Base-by-base conservation (phyloP, 1,140 invertebrate species). In the Tetranychus urticae region DNA sequence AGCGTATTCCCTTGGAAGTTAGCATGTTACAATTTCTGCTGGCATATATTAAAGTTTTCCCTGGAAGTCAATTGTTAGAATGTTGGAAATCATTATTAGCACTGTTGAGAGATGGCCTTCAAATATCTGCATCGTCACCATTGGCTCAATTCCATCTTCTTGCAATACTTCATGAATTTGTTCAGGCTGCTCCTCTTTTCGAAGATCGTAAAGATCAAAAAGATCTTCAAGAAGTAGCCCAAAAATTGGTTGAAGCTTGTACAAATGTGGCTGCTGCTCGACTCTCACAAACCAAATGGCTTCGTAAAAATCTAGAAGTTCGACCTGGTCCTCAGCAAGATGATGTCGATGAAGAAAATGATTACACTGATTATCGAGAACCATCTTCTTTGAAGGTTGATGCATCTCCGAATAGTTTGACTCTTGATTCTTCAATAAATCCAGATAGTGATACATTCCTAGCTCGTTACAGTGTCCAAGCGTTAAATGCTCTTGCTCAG, bases 221-320 rank as follows among this genome's bases (percentile, higher is more conserved):
- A 66, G 83, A 89, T 69, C 71, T 91, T 34, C 86, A 75, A 63
- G 73, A 75, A 23, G 68, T 68, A n/a, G 69, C 72, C 47, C 72
- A 74, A 57, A 67, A 85, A 71, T 70, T 91, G 54, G 79, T 90
- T 31, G 88, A 92, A 70, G 82, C 82, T 1, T 81, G 86, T 56
- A 83, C 82, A n/a, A 79, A 80, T 71, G 85, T 92, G 61, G 88
- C 86, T 34, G 87, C 86, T 36, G 85, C 86, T 10, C 86, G 86
- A 68, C 74, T 93, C 58, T 87, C 90, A 69, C 85, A 89, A 69
- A 89, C 88, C 1, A 90, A 87, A 1, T 93, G 88, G 88, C 69
- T 93, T 42, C 76, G 88, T 66, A 77, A 87, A 65, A 91, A 88
- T 71, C 76, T 89, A 58, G 85, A 87, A 62, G 88, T 93, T 1